Evolutionary conservation across 2,797 vertebrate genomes (phyloP).

Genomic region (Oophaga sylvatica): DNA sequence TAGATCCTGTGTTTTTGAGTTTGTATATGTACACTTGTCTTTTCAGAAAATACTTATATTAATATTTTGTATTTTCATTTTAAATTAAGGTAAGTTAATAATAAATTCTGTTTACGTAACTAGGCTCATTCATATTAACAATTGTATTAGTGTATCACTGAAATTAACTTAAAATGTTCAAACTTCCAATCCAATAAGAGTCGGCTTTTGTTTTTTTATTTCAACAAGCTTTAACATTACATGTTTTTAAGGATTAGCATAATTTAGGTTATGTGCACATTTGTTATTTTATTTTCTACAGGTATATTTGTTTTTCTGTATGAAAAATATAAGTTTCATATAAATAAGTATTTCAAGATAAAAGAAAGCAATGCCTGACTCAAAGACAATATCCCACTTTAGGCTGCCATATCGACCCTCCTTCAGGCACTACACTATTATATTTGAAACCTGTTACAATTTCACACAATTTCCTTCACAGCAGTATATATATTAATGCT

Average conservation of each 20-base stretch:
- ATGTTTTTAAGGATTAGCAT: background rate
- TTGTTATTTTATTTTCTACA: background rate
- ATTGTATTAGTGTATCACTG: too few species aligned
- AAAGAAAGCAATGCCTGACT: conserved; percentile 68
- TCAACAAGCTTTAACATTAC: background rate
- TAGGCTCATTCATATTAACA: too few species aligned
- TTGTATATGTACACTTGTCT: too few species aligned
- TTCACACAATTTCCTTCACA: conserved; percentile 99
- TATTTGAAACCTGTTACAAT: conserved; percentile 89
- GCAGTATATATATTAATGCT: conserved; percentile 91
- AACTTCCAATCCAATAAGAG: background rate
- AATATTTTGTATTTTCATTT: too few species aligned
- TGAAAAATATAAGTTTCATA: background rate
- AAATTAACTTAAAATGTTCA: too few species aligned
- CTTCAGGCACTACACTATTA: conserved; percentile 82
- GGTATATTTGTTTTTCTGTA: background rate
- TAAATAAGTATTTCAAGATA: background rate
- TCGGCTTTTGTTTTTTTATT: background rate
- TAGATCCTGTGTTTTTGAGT: too few species aligned
- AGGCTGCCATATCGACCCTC: conserved; percentile 70
- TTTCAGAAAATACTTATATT: too few species aligned
- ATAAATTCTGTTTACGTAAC: too few species aligned
- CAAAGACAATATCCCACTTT: conserved; percentile 69
- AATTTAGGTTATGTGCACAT: background rate
- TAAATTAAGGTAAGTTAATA: too few species aligned